Conservation (phyloP, 2,888 invertebrate genomes). For the Tenthredo distinguenda region DNA sequence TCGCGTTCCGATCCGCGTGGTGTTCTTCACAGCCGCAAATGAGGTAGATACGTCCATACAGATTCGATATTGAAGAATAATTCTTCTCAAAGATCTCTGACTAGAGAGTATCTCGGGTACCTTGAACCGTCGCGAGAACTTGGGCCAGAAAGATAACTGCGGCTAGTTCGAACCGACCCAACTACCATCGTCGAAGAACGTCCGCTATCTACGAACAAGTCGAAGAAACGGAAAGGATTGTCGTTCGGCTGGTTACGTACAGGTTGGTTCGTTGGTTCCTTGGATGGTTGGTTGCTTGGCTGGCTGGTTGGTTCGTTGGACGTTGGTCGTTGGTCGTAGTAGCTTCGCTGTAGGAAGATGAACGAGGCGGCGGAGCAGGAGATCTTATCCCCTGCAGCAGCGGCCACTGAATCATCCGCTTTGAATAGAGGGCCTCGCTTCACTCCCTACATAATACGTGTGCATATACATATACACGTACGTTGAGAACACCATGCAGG, state of each 20-base stretch:
- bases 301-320: slow-evolving; percentile 61
- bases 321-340: slow-evolving; percentile 21
- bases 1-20: not conserved
- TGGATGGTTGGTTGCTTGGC: not conserved
- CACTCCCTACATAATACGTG: slow-evolving; percentile 70
- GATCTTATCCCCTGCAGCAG: slow-evolving; percentile 76
- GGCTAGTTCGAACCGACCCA: slow-evolving; percentile 24
- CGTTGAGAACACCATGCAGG: not conserved
- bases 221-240: slow-evolving; percentile 61
- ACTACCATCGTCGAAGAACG: slow-evolving; percentile 7
- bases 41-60: not conserved
- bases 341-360: slow-evolving; percentile 64
- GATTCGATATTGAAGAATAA: not conserved
- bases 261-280: slow-evolving; percentile 63
- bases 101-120: slow-evolving; percentile 41
- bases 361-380: slow-evolving; percentile 72
- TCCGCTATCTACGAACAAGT: slow-evolving; percentile 54
- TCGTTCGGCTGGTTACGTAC: slow-evolving; percentile 67
- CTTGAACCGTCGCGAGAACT: slow-evolving; percentile 34
- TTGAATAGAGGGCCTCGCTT: slow-evolving; percentile 74
- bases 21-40: not conserved
- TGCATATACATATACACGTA: slow-evolving; percentile 13
- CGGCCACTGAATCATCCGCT: slow-evolving; percentile 77
- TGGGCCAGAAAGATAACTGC: slow-evolving; percentile 23
- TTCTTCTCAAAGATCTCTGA: slow-evolving; percentile 36